These are phyloP conservation scores for Tachina fera DNA, from an alignment of 2,888 invertebrate genomes.

Conservation along the genomic window DNA sequence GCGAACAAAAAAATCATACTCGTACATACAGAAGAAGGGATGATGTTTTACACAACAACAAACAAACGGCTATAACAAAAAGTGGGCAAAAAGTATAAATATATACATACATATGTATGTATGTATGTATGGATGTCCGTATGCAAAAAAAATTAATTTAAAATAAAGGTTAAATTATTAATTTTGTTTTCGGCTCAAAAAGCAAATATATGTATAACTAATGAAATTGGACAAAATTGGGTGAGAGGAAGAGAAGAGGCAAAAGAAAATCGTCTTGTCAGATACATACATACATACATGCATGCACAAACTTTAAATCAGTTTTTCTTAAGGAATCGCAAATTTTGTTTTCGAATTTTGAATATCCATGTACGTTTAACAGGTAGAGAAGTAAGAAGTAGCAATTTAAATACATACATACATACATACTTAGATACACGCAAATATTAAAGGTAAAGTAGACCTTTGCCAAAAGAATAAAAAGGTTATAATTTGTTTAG, in stretches of 20 bases:
- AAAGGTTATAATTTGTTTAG: slow-evolving; percentile 63
- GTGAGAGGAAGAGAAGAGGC: neutral
- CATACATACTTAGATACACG: no score
- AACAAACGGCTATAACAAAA: slow-evolving; percentile 21
- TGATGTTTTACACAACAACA: slow-evolving; percentile 50
- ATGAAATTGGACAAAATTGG: neutral
- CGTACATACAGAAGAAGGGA: slow-evolving; percentile 50
- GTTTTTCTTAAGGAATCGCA: slow-evolving; percentile 40
- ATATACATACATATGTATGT: no score
- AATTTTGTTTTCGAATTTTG: slow-evolving; percentile 30
- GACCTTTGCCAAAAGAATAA: slow-evolving; percentile 3
- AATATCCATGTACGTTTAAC: slow-evolving; percentile 35
- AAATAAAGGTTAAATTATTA: slow-evolving; percentile 54
- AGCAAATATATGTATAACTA: slow-evolving; percentile 1
- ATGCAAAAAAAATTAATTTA: slow-evolving; percentile 32
- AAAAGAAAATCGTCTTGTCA: slow-evolving; percentile 54
- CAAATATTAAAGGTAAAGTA: slow-evolving; percentile 26
- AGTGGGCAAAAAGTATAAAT: slow-evolving; percentile 17
- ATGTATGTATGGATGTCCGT: neutral
- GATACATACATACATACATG: neutral
- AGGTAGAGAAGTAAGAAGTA: slow-evolving; percentile 33
- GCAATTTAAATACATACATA: slow-evolving; percentile 56
- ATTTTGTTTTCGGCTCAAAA: slow-evolving; percentile 22
- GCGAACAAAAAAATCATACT: neutral
- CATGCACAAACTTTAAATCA: slow-evolving; percentile 34